Base-by-base conservation (phyloP, 2,113 vertebrate genomes). In the Uria lomvia region DNA sequence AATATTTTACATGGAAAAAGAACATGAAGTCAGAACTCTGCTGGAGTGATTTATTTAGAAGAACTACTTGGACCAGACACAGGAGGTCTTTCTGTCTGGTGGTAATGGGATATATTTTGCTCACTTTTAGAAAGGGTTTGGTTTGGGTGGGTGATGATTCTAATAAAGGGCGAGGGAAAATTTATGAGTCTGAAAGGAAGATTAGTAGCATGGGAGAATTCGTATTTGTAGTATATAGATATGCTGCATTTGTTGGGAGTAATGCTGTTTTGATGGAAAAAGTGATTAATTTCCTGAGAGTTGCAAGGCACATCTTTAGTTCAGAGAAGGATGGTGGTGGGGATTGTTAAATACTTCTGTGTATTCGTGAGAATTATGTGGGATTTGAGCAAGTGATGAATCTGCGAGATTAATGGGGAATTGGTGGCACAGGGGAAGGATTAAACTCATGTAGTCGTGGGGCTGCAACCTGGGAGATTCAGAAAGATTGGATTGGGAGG, bases 41-140 rank as follows among this genome's bases (percentile, higher is more conserved):
- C 38, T 70, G 55, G 38, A 86, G 47, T 77, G 72, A 97, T 96
- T 96, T 93, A 92, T 93, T 90, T 83, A 79, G 81, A 92, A 90
- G 58, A 53, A 70, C 71, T 82, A 15, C 53, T 80, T 89, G 59
- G 68, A 77, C 38, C 38, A 92, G 63, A 93, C 62, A 93, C 43
- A 90, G 20, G 84, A 92, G 21, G 75, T 86, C 82, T 74, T 77
- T 96, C 76, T 94, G 63, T 88, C 79, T 86, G 29, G 58, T 38
- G 47, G 75, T 36, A 92, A 74, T n/a, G 16, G 30, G 47, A 77
- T 80, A 63, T 60, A 36, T 86, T 92, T 94, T 93, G 20, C 7
- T 86, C 70, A 43, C n/a, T 84, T 73, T 86, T 86, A 86, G 82
- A 93, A 92, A 78, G 30, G 27, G 4, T 20, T 88, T 63, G 38